Percentiles rank a stretch among this genome's conserved stretches.
These are phyloP conservation scores for Eudemis profundana DNA, from an alignment of 2,888 invertebrate species.

Conservation along the genomic window DNA sequence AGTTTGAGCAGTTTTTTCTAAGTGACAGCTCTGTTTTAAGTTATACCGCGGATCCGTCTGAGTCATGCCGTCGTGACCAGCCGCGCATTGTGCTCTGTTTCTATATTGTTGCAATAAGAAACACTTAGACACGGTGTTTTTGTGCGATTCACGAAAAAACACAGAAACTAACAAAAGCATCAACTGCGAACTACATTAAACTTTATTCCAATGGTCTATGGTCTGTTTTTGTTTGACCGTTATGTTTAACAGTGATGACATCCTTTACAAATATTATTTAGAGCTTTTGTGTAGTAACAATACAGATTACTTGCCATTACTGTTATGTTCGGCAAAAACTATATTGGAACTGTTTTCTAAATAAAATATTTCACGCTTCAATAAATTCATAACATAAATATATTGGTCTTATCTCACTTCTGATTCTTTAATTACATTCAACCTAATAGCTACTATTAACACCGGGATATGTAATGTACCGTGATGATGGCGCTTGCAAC, in stretches of 20 bases:
- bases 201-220: not conserved
- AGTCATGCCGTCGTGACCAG: conserved; percentile 40
- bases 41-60: conserved; percentile 19
- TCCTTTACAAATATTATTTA: conserved; percentile 33
- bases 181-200: not conserved
- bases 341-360: not conserved
- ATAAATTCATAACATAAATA: not conserved
- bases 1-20: not conserved
- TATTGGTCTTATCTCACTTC: no score
- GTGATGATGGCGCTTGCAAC: no score
- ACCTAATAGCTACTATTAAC: no score
- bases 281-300: conserved; percentile 28
- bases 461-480: no score
- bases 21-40: conserved; percentile 15
- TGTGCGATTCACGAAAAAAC: conserved; percentile 33
- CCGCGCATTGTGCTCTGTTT: conserved; percentile 28
- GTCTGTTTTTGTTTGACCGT: not conserved
- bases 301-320: not conserved
- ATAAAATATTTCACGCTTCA: not conserved
- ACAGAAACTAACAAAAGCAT: conserved; percentile 10
- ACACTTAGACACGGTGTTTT: conserved; percentile 40
- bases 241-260: conserved; percentile 19
- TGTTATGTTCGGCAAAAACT: not conserved
- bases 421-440: no score
- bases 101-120: conserved; percentile 42